These are phyloP conservation scores for Oceanodroma leucorhoa DNA, from an alignment of 2,797 vertebrate genomes.

Conservation along the genomic window DNA sequence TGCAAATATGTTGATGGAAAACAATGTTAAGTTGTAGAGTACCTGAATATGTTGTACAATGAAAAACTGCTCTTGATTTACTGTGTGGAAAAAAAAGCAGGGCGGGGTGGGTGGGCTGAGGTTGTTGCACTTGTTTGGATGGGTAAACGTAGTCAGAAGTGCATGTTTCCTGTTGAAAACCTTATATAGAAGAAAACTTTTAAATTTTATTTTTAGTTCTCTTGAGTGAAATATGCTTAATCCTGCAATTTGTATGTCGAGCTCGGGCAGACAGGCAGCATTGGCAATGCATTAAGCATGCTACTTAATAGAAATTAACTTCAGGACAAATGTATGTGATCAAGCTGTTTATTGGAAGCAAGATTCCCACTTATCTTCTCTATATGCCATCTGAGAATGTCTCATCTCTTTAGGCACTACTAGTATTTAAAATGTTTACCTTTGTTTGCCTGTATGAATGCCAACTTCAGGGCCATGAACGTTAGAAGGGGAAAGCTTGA, in stretches of 20 bases:
- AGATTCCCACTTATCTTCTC: slow-evolving; percentile 74
- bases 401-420: slow-evolving; percentile 75
- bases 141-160: slow-evolving; percentile 62
- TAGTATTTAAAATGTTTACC: slow-evolving; percentile 84
- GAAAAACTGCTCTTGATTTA: not conserved
- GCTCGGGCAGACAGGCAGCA: slow-evolving; percentile 97
- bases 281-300: slow-evolving; percentile 91
- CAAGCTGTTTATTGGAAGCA: slow-evolving; percentile 75
- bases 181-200: slow-evolving; percentile 58
- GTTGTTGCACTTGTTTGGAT: slow-evolving; percentile 2
- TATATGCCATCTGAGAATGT: slow-evolving; percentile 64
- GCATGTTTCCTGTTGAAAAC: slow-evolving; percentile 73
- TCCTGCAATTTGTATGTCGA: slow-evolving; percentile 80
- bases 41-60: not conserved
- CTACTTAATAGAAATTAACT: slow-evolving; percentile 78
- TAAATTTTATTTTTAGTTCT: slow-evolving; percentile 71
- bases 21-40: not conserved
- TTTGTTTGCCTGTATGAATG: slow-evolving; percentile 93
- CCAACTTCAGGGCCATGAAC: slow-evolving; percentile 80
- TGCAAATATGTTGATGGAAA: not conserved
- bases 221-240: slow-evolving; percentile 79
- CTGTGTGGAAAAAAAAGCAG: not conserved
- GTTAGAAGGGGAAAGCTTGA: slow-evolving; percentile 62
- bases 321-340: slow-evolving; percentile 73
- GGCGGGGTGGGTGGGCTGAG: not conserved